These are phyloP conservation scores for Oostethus manadensis DNA, from an alignment of 2,113 vertebrate species.

Conservation along the genomic window DNA sequence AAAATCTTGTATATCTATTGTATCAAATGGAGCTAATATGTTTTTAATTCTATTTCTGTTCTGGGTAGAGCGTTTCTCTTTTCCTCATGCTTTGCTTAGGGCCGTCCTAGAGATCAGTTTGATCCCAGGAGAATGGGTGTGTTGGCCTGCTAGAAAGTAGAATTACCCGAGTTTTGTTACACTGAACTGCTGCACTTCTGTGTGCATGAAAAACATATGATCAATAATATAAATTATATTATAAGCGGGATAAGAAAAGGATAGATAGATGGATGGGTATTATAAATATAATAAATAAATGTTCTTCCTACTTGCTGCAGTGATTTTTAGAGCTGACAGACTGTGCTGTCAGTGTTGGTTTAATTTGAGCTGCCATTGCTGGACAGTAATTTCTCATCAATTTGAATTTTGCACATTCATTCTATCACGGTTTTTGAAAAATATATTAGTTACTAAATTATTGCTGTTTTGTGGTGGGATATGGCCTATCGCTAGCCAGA, in stretches of 20 bases:
- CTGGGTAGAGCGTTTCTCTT: constrained; percentile 53
- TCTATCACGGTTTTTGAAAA: too few relatives aligned
- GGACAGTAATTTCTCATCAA: too few relatives aligned
- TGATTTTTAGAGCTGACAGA: background rate
- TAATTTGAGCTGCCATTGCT: too few relatives aligned
- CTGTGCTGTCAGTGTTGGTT: background rate
- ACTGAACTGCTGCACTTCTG: constrained; percentile 9
- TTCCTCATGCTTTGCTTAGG: constrained; percentile 60
- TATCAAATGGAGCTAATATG: constrained; percentile 52
- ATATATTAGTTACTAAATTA: too few relatives aligned
- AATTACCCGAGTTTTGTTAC: constrained; percentile 57
- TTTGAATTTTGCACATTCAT: too few relatives aligned
- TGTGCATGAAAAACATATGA: too few relatives aligned
- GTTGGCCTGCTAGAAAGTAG: constrained; percentile 57
- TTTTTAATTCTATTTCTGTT: constrained; percentile 53
- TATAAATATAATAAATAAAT: background rate
- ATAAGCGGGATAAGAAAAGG: too few relatives aligned
- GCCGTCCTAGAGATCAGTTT: constrained; percentile 57
- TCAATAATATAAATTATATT: too few relatives aligned
- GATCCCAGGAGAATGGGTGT: constrained; percentile 72
- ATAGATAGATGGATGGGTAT: too few relatives aligned
- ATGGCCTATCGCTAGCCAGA: too few relatives aligned
- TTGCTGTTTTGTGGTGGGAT: too few relatives aligned
- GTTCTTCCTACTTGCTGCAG: background rate
- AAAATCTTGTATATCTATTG: too few relatives aligned